Percentiles rank a stretch among this genome's conserved stretches.
These are phyloP conservation scores for Buathra laborator DNA, from an alignment of 2,888 invertebrate species.

Conservation along the genomic window DNA sequence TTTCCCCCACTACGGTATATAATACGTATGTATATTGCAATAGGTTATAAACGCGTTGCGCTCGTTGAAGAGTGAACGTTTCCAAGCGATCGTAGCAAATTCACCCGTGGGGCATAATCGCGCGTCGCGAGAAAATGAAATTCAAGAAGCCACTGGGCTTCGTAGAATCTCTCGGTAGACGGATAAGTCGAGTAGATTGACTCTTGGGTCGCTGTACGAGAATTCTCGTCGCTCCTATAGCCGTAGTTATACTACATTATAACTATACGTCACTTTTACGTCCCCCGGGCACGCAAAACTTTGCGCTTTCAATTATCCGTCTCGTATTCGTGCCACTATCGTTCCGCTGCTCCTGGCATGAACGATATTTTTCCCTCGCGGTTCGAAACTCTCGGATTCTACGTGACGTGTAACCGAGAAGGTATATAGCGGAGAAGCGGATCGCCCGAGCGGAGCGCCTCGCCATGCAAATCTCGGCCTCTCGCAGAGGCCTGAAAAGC, in stretches of 20 bases:
- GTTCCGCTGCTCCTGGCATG: constrained; percentile 31
- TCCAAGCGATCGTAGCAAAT: constrained; percentile 11
- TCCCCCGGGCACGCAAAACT: constrained; percentile 60
- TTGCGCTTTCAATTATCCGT: constrained; percentile 65
- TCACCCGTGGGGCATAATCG: constrained; percentile 55
- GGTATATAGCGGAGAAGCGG: constrained; percentile 19
- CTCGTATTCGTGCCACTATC: constrained; percentile 58
- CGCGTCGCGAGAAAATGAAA: constrained; percentile 62
- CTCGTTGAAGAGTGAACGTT: constrained; percentile 50
- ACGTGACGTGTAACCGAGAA: constrained; percentile 49
- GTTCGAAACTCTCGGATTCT: constrained; percentile 37
- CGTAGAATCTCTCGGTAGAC: constrained; percentile 49
- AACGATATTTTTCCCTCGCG: constrained; percentile 45
- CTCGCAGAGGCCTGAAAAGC: constrained; percentile 43
- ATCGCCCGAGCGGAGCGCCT: constrained; percentile 34
- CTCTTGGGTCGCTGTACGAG: constrained; percentile 47
- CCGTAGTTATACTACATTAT: constrained; percentile 23
- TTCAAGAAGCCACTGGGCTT: constrained; percentile 64
- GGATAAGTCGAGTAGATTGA: constrained; percentile 31
- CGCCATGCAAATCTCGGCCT: constrained; percentile 56
- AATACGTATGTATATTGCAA: background rate
- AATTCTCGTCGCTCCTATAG: constrained; percentile 24
- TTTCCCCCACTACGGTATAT: constrained; percentile 46
- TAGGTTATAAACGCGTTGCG: constrained; percentile 1
- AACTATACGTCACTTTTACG: constrained; percentile 58